Base-by-base conservation (phyloP, 2,888 invertebrate species). In the Hyppa rectilinea region DNA sequence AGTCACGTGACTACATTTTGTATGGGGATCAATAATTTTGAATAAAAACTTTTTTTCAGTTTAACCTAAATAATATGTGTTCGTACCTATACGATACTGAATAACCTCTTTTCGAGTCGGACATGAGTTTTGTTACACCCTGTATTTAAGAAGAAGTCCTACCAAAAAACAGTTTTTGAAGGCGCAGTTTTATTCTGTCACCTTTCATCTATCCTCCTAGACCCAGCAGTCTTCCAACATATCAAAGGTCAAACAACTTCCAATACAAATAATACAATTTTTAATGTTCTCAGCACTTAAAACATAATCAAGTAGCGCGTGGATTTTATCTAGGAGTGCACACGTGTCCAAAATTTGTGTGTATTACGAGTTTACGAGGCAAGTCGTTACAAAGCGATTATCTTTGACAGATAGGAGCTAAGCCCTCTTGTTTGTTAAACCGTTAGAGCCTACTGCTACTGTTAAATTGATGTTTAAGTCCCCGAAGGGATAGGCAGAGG, bases 301-400 rank as follows among this genome's bases (percentile, higher is more conserved):
- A 76, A 60, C 6, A 31, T 23, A 69, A 68, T 76, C 43, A 47
- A 47, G 31, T 60, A 56, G 26, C 63, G 53, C 69, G 69, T 77
- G 60, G 40, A 56, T 7, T 73, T 49, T 73, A 81, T 75, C 68
- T 59, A 63, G 64, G 58, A 38, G n/a, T 68, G 43, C 60, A 58
- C 78, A 68, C 82, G 80, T 83, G 78, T 58, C 60, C 12, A 38
- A 47, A 26, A 56, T 59, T 59, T 65, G 47, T 53, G 14, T 34
- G 14, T 31, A 31, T 75, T 53, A 59, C 40, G 40, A 61, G 68
- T 61, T 65, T 61, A 75, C 61, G 64, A 75, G 64, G 10, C 12
- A 55, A 1, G 50, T 80, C 80, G 66, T 78, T 78, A 78, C 23
- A 31, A 63, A 75, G 26, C 63, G 50, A 80, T 80, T 78, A 71